Evolutionary conservation across 2,797 vertebrate genomes (phyloP).

Genomic region (Schizopygopsis malacanthus): DNA sequence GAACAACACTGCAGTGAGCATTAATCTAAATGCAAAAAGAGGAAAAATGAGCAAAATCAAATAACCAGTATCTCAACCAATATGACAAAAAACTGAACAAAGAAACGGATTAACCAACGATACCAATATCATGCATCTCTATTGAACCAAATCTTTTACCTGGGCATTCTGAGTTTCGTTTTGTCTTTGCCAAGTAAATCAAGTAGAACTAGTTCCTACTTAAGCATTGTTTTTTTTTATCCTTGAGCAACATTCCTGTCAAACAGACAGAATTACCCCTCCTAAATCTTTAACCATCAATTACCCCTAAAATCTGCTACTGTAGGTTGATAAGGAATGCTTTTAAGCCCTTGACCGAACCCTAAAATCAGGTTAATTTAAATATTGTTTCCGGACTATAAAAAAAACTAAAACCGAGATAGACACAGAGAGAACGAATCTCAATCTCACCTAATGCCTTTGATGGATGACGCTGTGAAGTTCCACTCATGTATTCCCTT

Average conservation of each 20-base stretch:
- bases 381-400: not conserved
- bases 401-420: not conserved
- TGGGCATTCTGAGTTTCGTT: not conserved
- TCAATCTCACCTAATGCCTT: conserved; percentile 88
- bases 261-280: not conserved
- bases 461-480: conserved; percentile 91
- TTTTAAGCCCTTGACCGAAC: not conserved
- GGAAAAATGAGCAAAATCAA: not conserved
- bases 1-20: not conserved
- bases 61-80: not conserved
- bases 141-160: not conserved
- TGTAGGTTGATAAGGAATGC: not conserved
- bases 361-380: not conserved
- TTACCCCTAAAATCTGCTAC: not conserved
- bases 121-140: not conserved
- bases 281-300: not conserved
- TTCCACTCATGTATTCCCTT: conserved; percentile 96
- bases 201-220: conserved; percentile 3
- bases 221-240: not conserved
- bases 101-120: not conserved
- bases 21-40: not conserved
- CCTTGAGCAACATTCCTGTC: not conserved
- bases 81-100: not conserved
- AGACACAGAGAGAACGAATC: conserved; percentile 5
- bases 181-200: not conserved